Base-by-base conservation (phyloP, 2,888 invertebrate genomes). In the Teleiodes luculella region DNA sequence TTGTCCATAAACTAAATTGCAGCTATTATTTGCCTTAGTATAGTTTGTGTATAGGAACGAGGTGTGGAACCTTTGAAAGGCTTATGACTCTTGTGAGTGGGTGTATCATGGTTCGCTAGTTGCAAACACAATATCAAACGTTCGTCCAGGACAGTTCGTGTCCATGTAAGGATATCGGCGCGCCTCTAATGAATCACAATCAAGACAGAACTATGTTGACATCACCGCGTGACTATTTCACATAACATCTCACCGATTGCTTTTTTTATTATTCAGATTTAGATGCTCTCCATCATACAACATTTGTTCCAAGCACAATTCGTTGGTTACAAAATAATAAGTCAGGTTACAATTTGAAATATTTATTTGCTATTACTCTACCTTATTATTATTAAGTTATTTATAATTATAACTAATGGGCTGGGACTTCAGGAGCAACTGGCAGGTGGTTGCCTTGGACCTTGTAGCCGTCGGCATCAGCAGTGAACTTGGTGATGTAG, bases 401-500 rank as follows among this genome's bases (percentile, higher is more conserved):
- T n/a, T n/a, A n/a, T n/a, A n/a, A n/a, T 14, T 11, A 2, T 4
- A 20, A 8, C 18, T 41, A 41, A 11, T 41, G 24, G 37, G 28
- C 49, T 20, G 49, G 49, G 28, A 49, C 36, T 18, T 66, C 55
- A 16, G 70, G 57, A 0, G 64, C 63, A 11, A 67, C 65, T 10
- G 74, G 63, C 0, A 81, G 54, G 59, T 83, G 80, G 20, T 64
- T 57, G 16, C 74, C 76, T 55, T 77, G 73, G 7, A 72, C 68
- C 20, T 72, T 72, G 36, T 58, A 60, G 3, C 84, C 83, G 35
- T 81, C 70, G 5, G 74, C 61, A 1, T 79, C 81, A 1, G 83
- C 76, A 11, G 64, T 66, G 63, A 80, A 83, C 57, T 76, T 79
- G 1, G 79, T 79, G 43, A 76, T 61, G 64, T 81, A 80, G n/a